phyloP scores from a whole-genome alignment of 2,888 invertebrate species.

The Eupithecia pulchellata region DNA sequence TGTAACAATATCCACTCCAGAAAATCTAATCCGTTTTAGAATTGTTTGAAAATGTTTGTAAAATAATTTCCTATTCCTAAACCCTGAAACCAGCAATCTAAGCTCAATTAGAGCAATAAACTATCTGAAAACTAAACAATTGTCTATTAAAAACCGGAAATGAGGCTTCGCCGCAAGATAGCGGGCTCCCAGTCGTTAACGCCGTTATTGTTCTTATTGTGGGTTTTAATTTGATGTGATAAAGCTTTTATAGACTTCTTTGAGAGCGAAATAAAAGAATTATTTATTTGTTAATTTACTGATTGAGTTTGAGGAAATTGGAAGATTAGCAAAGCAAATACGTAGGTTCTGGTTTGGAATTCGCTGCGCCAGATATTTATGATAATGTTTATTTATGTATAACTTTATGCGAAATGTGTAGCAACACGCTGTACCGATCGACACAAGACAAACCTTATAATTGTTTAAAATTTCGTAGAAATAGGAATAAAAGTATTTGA shows the following conservation, averaged over 20 bases:
- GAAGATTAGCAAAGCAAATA: not conserved
- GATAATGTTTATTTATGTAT: too few relatives aligned
- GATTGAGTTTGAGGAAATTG: not conserved
- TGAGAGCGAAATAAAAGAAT: not conserved
- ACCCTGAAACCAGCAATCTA: not conserved
- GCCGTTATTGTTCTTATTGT: conserved; percentile 48
- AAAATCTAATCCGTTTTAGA: not conserved
- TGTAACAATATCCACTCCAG: not conserved
- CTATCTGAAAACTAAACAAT: conserved; percentile 37
- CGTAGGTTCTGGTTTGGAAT: too few relatives aligned
- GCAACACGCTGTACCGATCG: too few relatives aligned
- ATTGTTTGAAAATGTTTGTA: not conserved
- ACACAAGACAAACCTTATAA: too few relatives aligned
- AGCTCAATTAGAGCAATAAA: conserved; percentile 7
- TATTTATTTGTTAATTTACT: not conserved
- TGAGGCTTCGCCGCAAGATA: conserved; percentile 54
- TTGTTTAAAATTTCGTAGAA: too few relatives aligned
- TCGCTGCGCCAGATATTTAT: too few relatives aligned
- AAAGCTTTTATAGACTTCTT: conserved; percentile 8
- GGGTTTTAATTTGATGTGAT: conserved; percentile 16
- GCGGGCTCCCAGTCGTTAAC: conserved; percentile 54
- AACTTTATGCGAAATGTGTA: too few relatives aligned
- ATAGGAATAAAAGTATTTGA: too few relatives aligned
- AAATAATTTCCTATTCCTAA: not conserved
- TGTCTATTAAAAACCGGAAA: conserved; percentile 49